Percentiles rank a stretch among this genome's conserved stretches.
These are phyloP conservation scores for Coryphaenoides rupestris DNA, from an alignment of 2,113 vertebrate genomes.

Conservation along the genomic window DNA sequence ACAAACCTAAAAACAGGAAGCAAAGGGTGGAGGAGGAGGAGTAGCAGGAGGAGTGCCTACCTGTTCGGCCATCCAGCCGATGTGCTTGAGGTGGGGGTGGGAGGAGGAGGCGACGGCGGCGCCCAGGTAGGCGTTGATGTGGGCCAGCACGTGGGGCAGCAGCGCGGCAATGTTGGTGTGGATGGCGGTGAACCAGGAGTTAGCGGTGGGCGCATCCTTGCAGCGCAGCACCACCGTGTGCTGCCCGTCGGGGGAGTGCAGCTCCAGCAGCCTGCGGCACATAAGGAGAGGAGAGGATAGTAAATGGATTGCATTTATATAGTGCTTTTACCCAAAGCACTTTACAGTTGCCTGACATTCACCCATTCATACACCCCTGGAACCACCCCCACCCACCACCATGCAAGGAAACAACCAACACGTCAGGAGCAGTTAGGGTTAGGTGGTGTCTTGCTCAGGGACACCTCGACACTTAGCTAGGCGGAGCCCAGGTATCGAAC, in stretches of 20 bases:
- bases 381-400: too few species aligned
- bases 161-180: constrained; percentile 91
- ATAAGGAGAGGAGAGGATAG: neutral
- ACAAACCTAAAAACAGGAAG: neutral
- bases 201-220: constrained; percentile 83
- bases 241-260: constrained; percentile 91
- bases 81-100: constrained; percentile 85
- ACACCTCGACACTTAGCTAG: too few species aligned
- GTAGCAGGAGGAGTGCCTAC: constrained; percentile 54
- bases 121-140: constrained; percentile 86
- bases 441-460: too few species aligned
- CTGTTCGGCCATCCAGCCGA: constrained; percentile 96
- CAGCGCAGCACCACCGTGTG: constrained; percentile 91
- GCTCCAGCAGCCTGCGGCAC: constrained; percentile 84
- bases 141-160: constrained; percentile 87
- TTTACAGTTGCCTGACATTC: too few species aligned
- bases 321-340: too few species aligned
- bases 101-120: constrained; percentile 58
- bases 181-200: constrained; percentile 92
- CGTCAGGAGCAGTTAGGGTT: too few species aligned
- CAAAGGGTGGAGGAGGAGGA: constrained; percentile 62
- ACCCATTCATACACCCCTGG: too few species aligned
- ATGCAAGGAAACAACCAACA: too few species aligned
- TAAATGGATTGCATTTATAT: too few species aligned
- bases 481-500: too few species aligned